Conservation (phyloP, 2,113 vertebrate genomes). For the Pelusios castaneus region DNA sequence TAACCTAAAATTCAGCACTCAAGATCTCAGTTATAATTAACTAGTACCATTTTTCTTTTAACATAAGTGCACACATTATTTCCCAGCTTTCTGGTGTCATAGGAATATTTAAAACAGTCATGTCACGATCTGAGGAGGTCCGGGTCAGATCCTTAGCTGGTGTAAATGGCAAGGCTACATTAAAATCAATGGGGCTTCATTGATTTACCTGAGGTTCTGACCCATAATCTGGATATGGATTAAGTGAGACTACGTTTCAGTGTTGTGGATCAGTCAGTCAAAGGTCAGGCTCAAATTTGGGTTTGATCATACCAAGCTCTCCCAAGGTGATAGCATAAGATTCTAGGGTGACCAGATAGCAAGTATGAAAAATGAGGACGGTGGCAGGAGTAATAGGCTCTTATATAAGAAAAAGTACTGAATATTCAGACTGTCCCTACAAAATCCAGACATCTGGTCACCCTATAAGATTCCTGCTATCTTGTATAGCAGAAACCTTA, state of each 20-base stretch:
- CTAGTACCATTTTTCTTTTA: slow-evolving; percentile 6
- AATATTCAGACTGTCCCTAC: no score
- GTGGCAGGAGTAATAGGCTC: no score
- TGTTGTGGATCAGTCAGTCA: neutral
- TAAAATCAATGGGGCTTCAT: neutral
- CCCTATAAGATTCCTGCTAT: neutral
- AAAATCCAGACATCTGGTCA: no score
- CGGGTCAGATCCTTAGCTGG: slow-evolving; percentile 33
- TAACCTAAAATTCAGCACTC: neutral
- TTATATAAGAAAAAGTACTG: no score
- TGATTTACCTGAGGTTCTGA: slow-evolving; percentile 29
- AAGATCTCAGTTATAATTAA: slow-evolving; percentile 12
- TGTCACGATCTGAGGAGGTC: slow-evolving; percentile 23
- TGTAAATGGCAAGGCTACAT: slow-evolving; percentile 25
- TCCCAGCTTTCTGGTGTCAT: slow-evolving; percentile 25
- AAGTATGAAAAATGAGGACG: no score
- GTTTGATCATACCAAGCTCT: neutral
- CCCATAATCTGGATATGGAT: slow-evolving; percentile 17
- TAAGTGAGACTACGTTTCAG: neutral
- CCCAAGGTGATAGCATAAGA: neutral
- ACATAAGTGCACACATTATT: slow-evolving; percentile 17
- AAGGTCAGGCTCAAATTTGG: neutral
- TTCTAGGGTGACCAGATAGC: no score
- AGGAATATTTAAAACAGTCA: slow-evolving; percentile 36
- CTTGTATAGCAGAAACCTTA: neutral